Conservation (phyloP, 2,888 invertebrate genomes). For the Cordilura impudica region DNA sequence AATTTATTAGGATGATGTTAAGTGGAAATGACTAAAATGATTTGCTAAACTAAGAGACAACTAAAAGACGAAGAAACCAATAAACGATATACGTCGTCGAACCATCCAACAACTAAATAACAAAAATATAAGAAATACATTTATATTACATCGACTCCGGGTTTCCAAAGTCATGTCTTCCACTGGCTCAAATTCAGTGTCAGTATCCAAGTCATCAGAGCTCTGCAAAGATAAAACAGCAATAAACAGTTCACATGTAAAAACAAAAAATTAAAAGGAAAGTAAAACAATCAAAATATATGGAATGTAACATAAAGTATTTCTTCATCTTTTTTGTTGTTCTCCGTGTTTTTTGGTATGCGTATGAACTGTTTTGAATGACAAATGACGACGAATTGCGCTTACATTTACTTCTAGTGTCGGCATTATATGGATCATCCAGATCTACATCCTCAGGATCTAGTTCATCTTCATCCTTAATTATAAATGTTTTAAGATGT, state of each 20-base stretch:
- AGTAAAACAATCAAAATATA: background rate
- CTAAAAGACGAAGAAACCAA: conserved; percentile 45
- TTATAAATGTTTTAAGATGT: conserved; percentile 1
- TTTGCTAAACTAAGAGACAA: conserved; percentile 19
- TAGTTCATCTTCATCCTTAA: conserved; percentile 89
- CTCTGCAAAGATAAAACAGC: conserved; percentile 78
- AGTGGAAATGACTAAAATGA: conserved; percentile 3
- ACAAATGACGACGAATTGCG: conserved; percentile 42
- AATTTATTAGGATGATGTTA: background rate
- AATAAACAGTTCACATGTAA: background rate
- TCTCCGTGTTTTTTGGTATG: background rate
- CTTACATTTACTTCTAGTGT: conserved; percentile 95
- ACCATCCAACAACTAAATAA: conserved; percentile 29
- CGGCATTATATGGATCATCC: conserved; percentile 91
- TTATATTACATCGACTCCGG: conserved; percentile 81
- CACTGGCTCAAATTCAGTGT: conserved; percentile 84
- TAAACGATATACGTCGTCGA: background rate
- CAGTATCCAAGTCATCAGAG: conserved; percentile 84
- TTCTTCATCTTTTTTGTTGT: conserved; percentile 37
- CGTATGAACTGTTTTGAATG: conserved; percentile 23
- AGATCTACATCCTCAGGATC: conserved; percentile 93
- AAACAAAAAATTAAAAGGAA: background rate
- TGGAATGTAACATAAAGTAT: conserved; percentile 4
- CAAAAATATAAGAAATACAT: conserved; percentile 44
- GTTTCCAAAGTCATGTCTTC: conserved; percentile 85